Evolutionary conservation across 1,140 invertebrate genomes (phyloP), one percentile per base, ranked within the genome.

Genomic region (Brachionus rotundiformis): DNA sequence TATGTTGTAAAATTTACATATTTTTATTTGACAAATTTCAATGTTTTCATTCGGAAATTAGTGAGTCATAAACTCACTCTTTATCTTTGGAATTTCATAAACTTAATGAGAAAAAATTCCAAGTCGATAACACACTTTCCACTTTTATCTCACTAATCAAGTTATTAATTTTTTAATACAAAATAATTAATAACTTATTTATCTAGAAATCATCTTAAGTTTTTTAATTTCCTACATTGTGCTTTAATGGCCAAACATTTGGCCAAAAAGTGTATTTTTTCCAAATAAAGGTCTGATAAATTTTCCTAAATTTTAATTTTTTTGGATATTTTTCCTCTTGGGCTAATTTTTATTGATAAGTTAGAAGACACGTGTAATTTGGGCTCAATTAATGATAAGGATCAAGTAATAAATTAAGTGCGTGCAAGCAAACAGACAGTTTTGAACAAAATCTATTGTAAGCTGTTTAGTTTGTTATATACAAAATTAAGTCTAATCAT

Each of bases 401-500:
- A 54, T 6, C 16, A 2, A 25, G 47, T 54, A 54, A 54, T 54
- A 54, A 54, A 54, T 54, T 54, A 54, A 54, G 47, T 54, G 47
- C 47, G 47, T 54, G 47, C 47, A 54, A 54, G 23, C 47, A 54
- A 19, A 54, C 47, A 49, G 47, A 54, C 47, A 19, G 16, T 54
- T 54, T 54, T 23, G 16, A 54, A 54, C 3, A 54, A 19, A 16
- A 19, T 19, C 39, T 19, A 54, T 54, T 54, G 47, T 54, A 54
- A 54, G 47, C 47, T 54, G 47, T 54, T 54, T 54, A 54, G 47
- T 54, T 54, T 54, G 19, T 54, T 54, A 54, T 8, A 25, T 54
- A 54, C 47, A 54, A 54, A 54, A 8, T 16, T 63, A 33, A 33
- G 61, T 63, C 61, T 63, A 29, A 54, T 54, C 47, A 54, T 54